Conservation (phyloP, 2,797 vertebrate species). For the Falco concolor region DNA sequence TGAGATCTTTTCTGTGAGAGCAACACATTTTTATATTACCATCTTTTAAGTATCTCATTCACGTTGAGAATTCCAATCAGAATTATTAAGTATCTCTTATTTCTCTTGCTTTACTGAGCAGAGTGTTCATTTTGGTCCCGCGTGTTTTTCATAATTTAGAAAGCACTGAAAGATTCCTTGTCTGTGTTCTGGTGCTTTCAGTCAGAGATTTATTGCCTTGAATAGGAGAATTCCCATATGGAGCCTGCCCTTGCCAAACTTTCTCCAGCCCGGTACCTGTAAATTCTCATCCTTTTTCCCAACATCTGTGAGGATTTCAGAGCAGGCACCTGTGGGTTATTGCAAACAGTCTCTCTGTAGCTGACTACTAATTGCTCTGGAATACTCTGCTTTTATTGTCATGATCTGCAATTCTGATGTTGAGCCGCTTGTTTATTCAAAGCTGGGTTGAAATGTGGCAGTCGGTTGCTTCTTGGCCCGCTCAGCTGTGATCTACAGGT, state of each 20-base stretch:
- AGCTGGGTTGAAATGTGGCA: not conserved
- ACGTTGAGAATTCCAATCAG: slow-evolving; percentile 13
- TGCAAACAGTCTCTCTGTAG: not conserved
- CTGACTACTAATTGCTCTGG: not conserved
- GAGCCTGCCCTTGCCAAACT: not conserved
- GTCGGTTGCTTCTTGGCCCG: not conserved
- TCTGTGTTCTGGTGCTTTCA: slow-evolving; percentile 12
- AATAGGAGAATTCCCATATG: not conserved
- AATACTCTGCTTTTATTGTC: not conserved
- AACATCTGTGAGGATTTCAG: not conserved
- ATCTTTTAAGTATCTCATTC: not conserved
- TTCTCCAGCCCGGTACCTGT: not conserved
- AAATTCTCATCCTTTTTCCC: not conserved
- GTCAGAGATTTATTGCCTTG: slow-evolving; percentile 26
- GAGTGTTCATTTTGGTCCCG: slow-evolving; percentile 9
- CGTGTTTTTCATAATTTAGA: slow-evolving; percentile 41
- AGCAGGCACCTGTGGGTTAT: not conserved
- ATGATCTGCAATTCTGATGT: rapidly evolving
- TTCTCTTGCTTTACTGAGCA: slow-evolving; percentile 12
- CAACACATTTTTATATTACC: not conserved
- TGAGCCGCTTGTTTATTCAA: not conserved
- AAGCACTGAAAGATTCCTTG: slow-evolving; percentile 9
- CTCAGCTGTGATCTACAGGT: not conserved
- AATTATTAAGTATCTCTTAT: slow-evolving; percentile 21
- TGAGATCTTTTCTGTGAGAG: not conserved